These are phyloP conservation scores for Atta colombica DNA, from an alignment of 1,140 invertebrate species.

Conservation along the genomic window DNA sequence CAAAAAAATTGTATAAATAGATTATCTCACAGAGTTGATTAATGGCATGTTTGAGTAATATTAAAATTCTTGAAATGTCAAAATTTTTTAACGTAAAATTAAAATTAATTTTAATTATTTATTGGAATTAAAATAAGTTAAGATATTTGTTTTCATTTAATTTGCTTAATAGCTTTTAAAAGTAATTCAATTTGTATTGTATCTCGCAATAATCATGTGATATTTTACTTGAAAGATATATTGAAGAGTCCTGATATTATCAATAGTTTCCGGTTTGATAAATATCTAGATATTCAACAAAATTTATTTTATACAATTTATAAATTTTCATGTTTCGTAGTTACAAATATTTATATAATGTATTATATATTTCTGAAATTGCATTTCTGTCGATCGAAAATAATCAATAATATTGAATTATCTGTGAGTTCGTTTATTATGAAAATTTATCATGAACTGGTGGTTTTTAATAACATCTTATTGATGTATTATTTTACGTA, in stretches of 20 bases:
- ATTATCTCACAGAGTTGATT: neutral
- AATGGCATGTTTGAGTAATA: neutral
- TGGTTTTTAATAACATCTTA: neutral
- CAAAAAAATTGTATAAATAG: neutral
- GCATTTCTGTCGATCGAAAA: neutral
- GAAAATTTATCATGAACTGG: neutral
- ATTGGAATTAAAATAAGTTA: neutral
- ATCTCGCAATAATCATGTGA: neutral
- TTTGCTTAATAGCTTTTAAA: neutral
- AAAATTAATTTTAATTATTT: neutral
- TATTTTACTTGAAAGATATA: neutral
- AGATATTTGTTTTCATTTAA: neutral
- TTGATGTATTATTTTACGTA: neutral
- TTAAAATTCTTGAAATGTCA: neutral
- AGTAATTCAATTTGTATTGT: neutral
- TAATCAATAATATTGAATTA: neutral
- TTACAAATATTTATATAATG: neutral
- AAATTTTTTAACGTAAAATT: neutral
- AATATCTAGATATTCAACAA: neutral
- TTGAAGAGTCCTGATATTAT: neutral
- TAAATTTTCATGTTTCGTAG: neutral
- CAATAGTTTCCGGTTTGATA: neutral
- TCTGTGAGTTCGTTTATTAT: neutral
- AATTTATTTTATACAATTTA: conserved; percentile 10
- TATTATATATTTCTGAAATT: neutral